Percentiles rank a stretch among this genome's conserved stretches.
These are phyloP conservation scores for Pheucticus melanocephalus DNA, from an alignment of 2,113 vertebrate species.

Conservation along the genomic window DNA sequence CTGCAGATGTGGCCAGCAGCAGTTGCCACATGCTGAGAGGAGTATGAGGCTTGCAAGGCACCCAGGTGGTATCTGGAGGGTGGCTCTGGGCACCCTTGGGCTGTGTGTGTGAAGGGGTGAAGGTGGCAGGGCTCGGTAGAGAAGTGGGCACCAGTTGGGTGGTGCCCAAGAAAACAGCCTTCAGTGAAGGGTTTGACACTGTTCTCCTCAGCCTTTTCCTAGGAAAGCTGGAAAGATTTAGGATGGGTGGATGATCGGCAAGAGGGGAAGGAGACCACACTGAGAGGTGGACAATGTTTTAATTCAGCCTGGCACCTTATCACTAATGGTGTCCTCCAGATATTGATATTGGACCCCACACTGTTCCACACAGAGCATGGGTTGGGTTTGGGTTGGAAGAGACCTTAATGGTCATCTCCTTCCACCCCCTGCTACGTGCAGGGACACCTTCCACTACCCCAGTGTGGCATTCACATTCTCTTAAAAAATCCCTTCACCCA, in stretches of 20 bases:
- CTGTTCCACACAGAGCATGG: fast-evolving
- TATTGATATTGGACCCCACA: not conserved
- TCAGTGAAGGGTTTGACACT: not conserved
- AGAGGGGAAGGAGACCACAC: not conserved
- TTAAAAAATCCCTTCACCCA: too few relatives aligned
- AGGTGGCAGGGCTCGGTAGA: not conserved
- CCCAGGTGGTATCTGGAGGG: not conserved
- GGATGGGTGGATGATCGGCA: not conserved
- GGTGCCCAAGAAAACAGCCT: not conserved
- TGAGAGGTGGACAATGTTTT: not conserved
- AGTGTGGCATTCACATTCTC: too few relatives aligned
- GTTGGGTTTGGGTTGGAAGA: not conserved
- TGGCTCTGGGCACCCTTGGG: not conserved
- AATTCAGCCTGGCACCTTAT: not conserved
- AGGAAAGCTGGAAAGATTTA: not conserved
- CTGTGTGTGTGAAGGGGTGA: not conserved
- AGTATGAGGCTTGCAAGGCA: not conserved
- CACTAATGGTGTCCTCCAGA: not conserved
- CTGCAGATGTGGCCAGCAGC: fast-evolving
- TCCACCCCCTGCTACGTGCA: fast-evolving
- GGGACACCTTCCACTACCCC: not conserved
- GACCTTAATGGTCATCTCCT: not conserved
- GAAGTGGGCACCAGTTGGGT: not conserved
- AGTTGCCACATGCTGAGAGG: not conserved
- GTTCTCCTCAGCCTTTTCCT: not conserved